These are phyloP conservation scores for Drosophila gunungcola DNA, from an alignment of 1,140 invertebrate species.

Conservation along the genomic window DNA sequence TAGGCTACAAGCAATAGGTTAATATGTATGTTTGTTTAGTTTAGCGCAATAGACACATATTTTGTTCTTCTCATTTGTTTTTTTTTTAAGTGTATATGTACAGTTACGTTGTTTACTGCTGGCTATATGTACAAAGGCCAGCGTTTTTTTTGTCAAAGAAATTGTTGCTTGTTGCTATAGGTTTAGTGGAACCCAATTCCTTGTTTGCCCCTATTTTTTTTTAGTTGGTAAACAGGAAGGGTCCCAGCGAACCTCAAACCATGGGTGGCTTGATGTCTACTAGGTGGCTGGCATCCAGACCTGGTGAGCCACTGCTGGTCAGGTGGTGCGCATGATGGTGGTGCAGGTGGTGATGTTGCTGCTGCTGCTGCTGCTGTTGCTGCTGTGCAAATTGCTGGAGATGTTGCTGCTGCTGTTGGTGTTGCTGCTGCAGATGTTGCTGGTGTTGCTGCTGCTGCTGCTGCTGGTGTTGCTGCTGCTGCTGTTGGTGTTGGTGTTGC, in stretches of 20 bases:
- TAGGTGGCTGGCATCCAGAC: constrained; percentile 64
- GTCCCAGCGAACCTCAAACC: constrained; percentile 84
- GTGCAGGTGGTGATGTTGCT: constrained; percentile 74
- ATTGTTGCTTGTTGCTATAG: no score
- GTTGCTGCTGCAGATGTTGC: constrained; percentile 56
- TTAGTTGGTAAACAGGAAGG: constrained; percentile 82
- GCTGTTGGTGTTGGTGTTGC: constrained; percentile 43
- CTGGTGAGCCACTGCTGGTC: constrained; percentile 69
- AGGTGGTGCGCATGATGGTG: constrained; percentile 78
- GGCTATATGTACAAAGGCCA: constrained; percentile 27
- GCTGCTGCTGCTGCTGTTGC: constrained; percentile 71
- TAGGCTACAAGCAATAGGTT: constrained; percentile 38
- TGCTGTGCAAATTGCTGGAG: constrained; percentile 73
- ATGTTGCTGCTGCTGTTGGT: constrained; percentile 61
- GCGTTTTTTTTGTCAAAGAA: no score
- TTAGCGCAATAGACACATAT: constrained; percentile 28
- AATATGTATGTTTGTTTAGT: constrained; percentile 1
- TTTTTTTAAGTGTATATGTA: constrained; percentile 11
- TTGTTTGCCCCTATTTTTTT: constrained; percentile 17
- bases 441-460: constrained; percentile 73
- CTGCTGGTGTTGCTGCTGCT: constrained; percentile 31
- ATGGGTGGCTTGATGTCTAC: constrained; percentile 84
- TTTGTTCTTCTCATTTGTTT: not conserved
- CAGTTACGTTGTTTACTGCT: constrained; percentile 17
- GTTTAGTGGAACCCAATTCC: constrained; percentile 63